Percentiles rank a stretch among this genome's conserved stretches.
phyloP scores from a whole-genome alignment of 2,888 invertebrate genomes.

The Atrina japonica region DNA sequence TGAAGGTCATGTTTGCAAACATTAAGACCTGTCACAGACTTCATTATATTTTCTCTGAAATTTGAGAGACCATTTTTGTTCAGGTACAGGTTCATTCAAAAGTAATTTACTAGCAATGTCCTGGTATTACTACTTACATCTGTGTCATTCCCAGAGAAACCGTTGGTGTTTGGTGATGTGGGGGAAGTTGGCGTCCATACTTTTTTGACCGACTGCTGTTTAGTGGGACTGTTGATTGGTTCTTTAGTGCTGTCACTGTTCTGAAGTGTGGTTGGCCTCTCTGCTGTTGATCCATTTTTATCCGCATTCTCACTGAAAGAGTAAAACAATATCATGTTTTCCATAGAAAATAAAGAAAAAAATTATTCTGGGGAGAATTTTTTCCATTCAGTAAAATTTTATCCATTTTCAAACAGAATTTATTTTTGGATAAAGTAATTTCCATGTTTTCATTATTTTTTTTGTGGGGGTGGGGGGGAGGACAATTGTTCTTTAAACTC shows the following conservation, averaged over 20 bases:
- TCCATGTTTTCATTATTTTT: not conserved
- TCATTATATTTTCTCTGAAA: too few species aligned
- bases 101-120: too few species aligned
- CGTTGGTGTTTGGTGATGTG: constrained; percentile 23
- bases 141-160: constrained; percentile 39
- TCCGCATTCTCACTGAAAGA: constrained; percentile 16
- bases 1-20: not conserved
- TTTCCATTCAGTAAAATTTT: too few species aligned
- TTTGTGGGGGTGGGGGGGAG: too few species aligned
- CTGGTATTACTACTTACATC: constrained; percentile 38
- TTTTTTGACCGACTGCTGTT: constrained; percentile 21
- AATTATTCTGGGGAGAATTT: too few species aligned
- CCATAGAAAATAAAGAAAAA: too few species aligned
- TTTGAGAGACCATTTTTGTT: not conserved
- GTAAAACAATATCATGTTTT: not conserved
- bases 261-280: not conserved
- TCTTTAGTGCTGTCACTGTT: not conserved
- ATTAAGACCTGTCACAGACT: not conserved
- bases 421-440: not conserved
- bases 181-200: constrained; percentile 50
- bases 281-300: not conserved
- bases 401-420: too few species aligned
- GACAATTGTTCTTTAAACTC: not conserved
- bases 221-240: constrained; percentile 12
- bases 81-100: not conserved